Evolutionary conservation across 2,797 vertebrate genomes (phyloP).

Genomic region (Trachurus trachurus): DNA sequence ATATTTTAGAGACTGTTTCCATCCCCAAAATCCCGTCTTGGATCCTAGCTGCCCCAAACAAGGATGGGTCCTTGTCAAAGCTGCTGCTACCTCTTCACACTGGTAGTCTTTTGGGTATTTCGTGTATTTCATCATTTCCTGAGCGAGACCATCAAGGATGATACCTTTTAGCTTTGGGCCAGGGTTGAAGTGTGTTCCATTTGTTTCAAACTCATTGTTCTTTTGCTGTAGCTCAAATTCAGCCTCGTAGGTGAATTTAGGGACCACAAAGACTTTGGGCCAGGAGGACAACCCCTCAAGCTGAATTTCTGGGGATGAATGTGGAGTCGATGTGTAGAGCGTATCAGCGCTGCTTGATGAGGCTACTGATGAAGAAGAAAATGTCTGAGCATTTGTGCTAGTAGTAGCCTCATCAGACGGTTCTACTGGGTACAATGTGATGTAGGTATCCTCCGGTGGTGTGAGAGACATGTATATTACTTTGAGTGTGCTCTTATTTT

Average conservation of each 20-base stretch:
- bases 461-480: constrained; percentile 27
- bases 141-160: constrained; percentile 42
- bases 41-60: constrained; percentile 57
- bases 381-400: background rate
- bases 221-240: constrained; percentile 48
- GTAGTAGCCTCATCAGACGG: too few relatives aligned
- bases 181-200: constrained; percentile 42
- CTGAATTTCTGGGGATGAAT: constrained; percentile 34
- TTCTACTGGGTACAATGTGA: constrained; percentile 16
- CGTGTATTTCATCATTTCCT: constrained; percentile 59
- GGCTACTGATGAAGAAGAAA: background rate
- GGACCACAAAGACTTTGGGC: constrained; percentile 40
- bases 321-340: constrained; percentile 16
- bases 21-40: constrained; percentile 47
- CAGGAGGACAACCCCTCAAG: constrained; percentile 15
- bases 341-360: constrained; percentile 31
- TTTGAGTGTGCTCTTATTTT: constrained; percentile 52
- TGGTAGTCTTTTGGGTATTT: constrained; percentile 59
- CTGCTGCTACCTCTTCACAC: constrained; percentile 56
- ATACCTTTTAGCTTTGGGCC: constrained; percentile 45
- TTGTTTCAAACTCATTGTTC: constrained; percentile 39
- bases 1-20: constrained; percentile 54
- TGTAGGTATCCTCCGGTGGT: constrained; percentile 14
- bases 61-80: constrained; percentile 50
- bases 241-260: constrained; percentile 37